Percentiles rank a stretch among this genome's conserved stretches.
Conservation (phyloP, 2,888 invertebrate species). For the Pterobdella sp. region DNA sequence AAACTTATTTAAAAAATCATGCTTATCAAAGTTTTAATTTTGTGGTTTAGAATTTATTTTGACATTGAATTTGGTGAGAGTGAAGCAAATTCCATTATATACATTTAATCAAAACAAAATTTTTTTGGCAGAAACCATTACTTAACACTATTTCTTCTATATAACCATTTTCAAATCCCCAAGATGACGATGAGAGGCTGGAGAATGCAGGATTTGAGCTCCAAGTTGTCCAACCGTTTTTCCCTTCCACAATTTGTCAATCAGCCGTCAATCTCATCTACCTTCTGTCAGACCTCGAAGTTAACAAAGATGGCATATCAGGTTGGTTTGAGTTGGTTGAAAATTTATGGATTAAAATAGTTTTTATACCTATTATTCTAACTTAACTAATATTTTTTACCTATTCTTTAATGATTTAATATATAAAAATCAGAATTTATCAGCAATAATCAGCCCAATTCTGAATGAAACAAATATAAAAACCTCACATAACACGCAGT, state of each 20-base stretch:
- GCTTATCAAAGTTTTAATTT: too few species aligned
- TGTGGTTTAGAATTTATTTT: too few species aligned
- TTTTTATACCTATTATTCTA: neutral
- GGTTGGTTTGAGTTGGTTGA: slow-evolving; percentile 41
- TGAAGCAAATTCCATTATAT: too few species aligned
- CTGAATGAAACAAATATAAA: neutral
- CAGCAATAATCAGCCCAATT: neutral
- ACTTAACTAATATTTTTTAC: neutral
- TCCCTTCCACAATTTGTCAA: slow-evolving; percentile 91
- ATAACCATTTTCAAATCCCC: too few species aligned
- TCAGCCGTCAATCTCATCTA: slow-evolving; percentile 90
- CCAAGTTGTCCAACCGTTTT: slow-evolving; percentile 78
- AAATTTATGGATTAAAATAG: neutral
- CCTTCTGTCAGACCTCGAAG: slow-evolving; percentile 88
- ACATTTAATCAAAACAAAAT: too few species aligned
- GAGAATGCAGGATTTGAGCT: slow-evolving; percentile 52
- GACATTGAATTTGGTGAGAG: too few species aligned
- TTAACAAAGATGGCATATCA: slow-evolving; percentile 76
- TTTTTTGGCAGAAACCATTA: too few species aligned
- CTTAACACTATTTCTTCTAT: too few species aligned
- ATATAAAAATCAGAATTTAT: neutral
- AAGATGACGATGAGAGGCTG: slow-evolving; percentile 47
- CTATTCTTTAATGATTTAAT: neutral
- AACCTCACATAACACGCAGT: slow-evolving; percentile 58
- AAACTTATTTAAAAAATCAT: too few species aligned